Base-by-base conservation (phyloP, 2,797 vertebrate genomes). In the Acanthiza pusilla region DNA sequence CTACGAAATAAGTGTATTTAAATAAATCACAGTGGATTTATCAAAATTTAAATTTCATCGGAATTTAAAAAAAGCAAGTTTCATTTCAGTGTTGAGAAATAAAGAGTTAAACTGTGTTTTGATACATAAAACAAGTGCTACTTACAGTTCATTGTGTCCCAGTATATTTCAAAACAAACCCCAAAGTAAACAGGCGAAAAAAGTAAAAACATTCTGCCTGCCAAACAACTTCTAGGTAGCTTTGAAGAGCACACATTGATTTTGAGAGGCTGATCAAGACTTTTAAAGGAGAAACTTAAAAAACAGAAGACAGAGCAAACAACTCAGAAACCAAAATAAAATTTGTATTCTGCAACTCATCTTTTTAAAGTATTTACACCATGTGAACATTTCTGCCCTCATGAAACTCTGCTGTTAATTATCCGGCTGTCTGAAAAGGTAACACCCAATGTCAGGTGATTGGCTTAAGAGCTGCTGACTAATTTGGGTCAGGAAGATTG, bases 131-230 rank as follows among this genome's bases (percentile, higher is more conserved):
- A 36, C 54, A 81, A 93, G 79, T 14, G 13, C 21, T 73, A 17
- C 19, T 78, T 68, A 38, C 2, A 23, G 89, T 88, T 85, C 91
- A 95, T 91, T 81, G 85, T 93, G 90, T 84, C 66, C 66, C 76
- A 67, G 51, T 16, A 4, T 32, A 78, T 89, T 81, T 91, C 74
- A 91, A 90, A 80, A 84, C 38, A 92, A 88, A 77, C 2, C 47
- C 51, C 54, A 88, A 84, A 89, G 67, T 45, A 80, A 96, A 93
- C 79, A 84, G 30, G 45, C 50, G 42, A 95, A 93, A 89, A 75
- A 66, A 50, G 13, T 14, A 75, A 88, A 91, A 78, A 54, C 29
- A 70, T 43, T 88, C 55, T 92, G 87, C 57, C 57, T 81, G 63
- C 57, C 25, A 83, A 94, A 61, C 54, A 51, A 82, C 88, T 89